Conservation (phyloP, 2,113 vertebrate genomes). For the Hypanus sabinus region DNA sequence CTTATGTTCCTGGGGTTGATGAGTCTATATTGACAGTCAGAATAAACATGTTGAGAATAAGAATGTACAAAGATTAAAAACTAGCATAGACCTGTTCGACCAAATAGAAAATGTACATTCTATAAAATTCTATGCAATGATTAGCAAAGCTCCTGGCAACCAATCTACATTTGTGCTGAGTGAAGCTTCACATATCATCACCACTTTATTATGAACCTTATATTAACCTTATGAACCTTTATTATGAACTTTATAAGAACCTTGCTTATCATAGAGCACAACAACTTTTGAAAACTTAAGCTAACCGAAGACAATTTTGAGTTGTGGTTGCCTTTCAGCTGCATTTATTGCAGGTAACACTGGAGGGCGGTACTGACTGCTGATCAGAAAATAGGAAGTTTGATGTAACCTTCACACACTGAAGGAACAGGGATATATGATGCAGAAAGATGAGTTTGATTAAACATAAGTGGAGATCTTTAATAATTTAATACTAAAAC, state of each 20-base stretch:
- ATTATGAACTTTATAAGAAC: no score
- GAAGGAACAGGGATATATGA: neutral
- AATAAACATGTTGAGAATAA: no score
- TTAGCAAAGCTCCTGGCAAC: neutral
- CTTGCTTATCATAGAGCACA: neutral
- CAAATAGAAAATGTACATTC: neutral
- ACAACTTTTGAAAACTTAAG: neutral
- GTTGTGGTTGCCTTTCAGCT: neutral
- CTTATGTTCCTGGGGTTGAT: no score
- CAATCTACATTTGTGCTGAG: neutral
- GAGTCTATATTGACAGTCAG: no score
- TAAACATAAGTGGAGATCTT: neutral
- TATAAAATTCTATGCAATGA: neutral
- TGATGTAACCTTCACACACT: neutral
- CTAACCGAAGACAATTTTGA: neutral
- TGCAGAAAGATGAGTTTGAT: neutral
- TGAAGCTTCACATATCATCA: neutral
- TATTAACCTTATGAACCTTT: no score
- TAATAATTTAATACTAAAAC: neutral
- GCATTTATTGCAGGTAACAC: neutral
- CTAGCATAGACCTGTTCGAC: no score
- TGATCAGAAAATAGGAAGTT: neutral
- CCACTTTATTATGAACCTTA: neutral
- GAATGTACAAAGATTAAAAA: no score
- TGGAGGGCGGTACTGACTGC: constrained; percentile 14